These are phyloP conservation scores for Odontesthes bonariensis DNA, from an alignment of 2,113 vertebrate genomes.

Conservation along the genomic window DNA sequence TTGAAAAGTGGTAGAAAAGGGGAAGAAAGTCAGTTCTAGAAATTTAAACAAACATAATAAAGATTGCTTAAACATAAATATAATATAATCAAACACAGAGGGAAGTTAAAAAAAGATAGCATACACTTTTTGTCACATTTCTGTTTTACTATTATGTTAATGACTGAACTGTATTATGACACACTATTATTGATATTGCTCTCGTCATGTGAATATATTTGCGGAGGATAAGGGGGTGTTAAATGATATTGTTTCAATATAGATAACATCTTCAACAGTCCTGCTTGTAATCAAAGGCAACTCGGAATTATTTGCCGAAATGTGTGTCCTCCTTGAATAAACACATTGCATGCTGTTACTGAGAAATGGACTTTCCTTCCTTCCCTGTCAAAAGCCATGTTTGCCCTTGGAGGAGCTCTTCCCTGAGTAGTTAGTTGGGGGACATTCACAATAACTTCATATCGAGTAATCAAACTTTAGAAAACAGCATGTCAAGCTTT, in stretches of 20 bases:
- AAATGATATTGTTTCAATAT: constrained; percentile 29
- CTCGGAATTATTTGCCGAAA: neutral
- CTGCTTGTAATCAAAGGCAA: neutral
- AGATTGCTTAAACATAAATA: too few relatives aligned
- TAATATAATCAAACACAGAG: too few relatives aligned
- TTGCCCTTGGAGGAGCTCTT: constrained; percentile 63
- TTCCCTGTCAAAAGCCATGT: constrained; percentile 44
- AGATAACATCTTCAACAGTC: neutral
- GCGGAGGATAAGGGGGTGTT: neutral
- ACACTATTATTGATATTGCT: neutral
- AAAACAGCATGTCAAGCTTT: neutral
- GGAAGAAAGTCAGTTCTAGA: too few relatives aligned
- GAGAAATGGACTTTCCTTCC: neutral
- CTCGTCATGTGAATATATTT: too few relatives aligned
- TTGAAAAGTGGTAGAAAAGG: too few relatives aligned
- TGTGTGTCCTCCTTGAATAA: constrained; percentile 26
- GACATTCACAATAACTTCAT: constrained; percentile 2
- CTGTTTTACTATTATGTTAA: neutral
- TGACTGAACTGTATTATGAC: neutral
- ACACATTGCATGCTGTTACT: neutral
- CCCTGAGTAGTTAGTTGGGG: neutral
- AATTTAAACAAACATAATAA: too few relatives aligned
- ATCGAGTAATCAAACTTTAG: neutral
- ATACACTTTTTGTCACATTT: neutral
- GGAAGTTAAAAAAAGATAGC: too few relatives aligned